These are phyloP conservation scores for Tachina fera DNA, from an alignment of 2,888 invertebrate genomes.

Conservation along the genomic window DNA sequence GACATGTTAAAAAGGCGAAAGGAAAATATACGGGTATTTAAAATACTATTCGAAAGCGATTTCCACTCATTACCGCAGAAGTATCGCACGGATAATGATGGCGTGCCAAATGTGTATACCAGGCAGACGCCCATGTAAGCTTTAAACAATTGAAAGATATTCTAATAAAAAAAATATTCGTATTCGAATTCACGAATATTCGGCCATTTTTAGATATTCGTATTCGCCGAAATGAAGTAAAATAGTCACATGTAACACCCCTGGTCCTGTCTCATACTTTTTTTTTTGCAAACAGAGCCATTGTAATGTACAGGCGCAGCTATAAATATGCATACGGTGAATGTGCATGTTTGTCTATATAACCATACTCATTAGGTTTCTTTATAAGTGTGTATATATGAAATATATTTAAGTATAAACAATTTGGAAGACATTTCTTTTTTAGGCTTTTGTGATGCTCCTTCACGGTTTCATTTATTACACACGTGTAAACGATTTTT, in stretches of 20 bases:
- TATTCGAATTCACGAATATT: too few relatives aligned
- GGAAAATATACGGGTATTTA: background rate
- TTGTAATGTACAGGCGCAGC: too few relatives aligned
- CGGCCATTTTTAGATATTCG: too few relatives aligned
- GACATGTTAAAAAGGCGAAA: conserved; percentile 3
- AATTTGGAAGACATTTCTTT: conserved; percentile 43
- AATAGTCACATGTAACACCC: too few relatives aligned
- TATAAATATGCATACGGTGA: too few relatives aligned
- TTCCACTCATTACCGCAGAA: conserved; percentile 50
- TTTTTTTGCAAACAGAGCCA: too few relatives aligned
- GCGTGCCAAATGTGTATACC: conserved; percentile 48
- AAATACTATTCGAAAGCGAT: conserved; percentile 44
- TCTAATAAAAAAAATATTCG: too few relatives aligned
- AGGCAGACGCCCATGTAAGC: conserved; percentile 30
- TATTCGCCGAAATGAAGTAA: too few relatives aligned
- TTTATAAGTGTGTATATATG: background rate
- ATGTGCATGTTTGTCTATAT: background rate
- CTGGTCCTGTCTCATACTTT: too few relatives aligned
- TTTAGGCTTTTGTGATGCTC: conserved; percentile 32
- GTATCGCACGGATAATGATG: conserved; percentile 50
- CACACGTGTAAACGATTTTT: conserved; percentile 23
- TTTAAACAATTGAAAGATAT: background rate
- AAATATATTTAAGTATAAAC: background rate
- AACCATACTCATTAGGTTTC: too few relatives aligned
- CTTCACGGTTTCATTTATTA: conserved; percentile 45